Conservation (phyloP, 1,140 invertebrate species). For the Megalopta genalis region DNA sequence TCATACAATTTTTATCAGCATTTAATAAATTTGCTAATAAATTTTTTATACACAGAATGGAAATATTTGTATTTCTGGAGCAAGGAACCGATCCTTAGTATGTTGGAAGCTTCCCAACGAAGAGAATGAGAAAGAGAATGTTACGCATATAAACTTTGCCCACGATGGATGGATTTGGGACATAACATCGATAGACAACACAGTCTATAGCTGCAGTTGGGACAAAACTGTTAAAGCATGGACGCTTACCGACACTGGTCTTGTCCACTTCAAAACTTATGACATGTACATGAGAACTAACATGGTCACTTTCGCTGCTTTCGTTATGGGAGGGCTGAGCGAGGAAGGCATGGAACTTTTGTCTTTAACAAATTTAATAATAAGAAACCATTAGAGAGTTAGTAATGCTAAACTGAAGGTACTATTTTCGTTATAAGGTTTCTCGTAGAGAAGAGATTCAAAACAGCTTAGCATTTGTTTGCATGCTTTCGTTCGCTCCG, state of each 20-base stretch:
- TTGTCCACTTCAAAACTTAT: slow-evolving; percentile 65
- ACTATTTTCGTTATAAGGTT: neutral
- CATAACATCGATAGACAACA: slow-evolving; percentile 69
- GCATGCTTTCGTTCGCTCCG: slow-evolving; percentile 40
- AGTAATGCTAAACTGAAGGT: neutral
- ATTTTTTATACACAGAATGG: slow-evolving; percentile 62
- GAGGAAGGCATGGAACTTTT: slow-evolving; percentile 37
- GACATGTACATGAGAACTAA: slow-evolving; percentile 61
- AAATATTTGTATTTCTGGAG: slow-evolving; percentile 72
- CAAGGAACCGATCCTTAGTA: slow-evolving; percentile 71
- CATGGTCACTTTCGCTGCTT: slow-evolving; percentile 29
- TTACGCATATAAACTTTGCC: slow-evolving; percentile 53
- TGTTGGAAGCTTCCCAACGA: slow-evolving; percentile 63
- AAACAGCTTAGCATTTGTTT: slow-evolving; percentile 7
- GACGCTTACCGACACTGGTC: slow-evolving; percentile 59
- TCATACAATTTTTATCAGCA: neutral
- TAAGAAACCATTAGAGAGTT: neutral
- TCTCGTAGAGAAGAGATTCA: neutral
- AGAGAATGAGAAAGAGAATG: slow-evolving; percentile 40
- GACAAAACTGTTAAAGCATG: slow-evolving; percentile 73
- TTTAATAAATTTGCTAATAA: neutral
- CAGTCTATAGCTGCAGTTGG: slow-evolving; percentile 76
- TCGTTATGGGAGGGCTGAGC: slow-evolving; percentile 32
- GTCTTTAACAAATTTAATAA: slow-evolving; percentile 2
- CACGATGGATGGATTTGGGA: slow-evolving; percentile 78